Conservation (phyloP, 2,113 vertebrate genomes). For the Andinoacara biseriatus region DNA sequence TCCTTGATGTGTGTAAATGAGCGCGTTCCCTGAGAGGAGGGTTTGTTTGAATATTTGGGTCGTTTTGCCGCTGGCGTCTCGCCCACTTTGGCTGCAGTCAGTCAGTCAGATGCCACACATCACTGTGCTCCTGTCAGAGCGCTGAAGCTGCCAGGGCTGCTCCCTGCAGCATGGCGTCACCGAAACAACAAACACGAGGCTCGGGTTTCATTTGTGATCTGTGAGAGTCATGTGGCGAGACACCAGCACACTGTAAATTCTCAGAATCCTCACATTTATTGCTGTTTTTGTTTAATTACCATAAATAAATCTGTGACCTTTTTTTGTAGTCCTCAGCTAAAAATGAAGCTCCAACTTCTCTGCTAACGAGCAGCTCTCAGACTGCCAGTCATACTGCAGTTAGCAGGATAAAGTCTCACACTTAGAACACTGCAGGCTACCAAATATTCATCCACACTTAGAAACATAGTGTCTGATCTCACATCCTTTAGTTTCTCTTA, state of each 20-base stretch:
- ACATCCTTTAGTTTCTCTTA: neutral
- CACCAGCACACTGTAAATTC: neutral
- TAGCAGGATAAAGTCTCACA: neutral
- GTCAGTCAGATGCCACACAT: conserved; percentile 25
- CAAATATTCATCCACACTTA: neutral
- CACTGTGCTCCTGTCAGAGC: neutral
- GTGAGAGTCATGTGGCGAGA: neutral
- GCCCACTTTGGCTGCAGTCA: conserved; percentile 3
- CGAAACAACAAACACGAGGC: neutral
- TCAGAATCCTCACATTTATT: neutral
- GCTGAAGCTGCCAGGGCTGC: neutral
- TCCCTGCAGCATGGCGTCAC: neutral
- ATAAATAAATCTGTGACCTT: neutral
- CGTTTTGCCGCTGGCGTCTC: neutral
- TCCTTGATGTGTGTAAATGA: neutral
- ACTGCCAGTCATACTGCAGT: neutral
- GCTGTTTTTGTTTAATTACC: neutral
- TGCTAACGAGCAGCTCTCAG: conserved; percentile 33
- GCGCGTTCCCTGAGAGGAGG: neutral
- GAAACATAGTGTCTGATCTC: neutral
- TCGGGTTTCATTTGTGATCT: neutral
- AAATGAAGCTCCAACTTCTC: neutral
- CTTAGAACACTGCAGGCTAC: neutral
- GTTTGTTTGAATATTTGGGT: neutral
- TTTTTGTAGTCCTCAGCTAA: neutral